Percentiles rank a stretch among this genome's conserved stretches.
phyloP scores from a whole-genome alignment of 2,113 vertebrate genomes.

The Brachirus orientalis region DNA sequence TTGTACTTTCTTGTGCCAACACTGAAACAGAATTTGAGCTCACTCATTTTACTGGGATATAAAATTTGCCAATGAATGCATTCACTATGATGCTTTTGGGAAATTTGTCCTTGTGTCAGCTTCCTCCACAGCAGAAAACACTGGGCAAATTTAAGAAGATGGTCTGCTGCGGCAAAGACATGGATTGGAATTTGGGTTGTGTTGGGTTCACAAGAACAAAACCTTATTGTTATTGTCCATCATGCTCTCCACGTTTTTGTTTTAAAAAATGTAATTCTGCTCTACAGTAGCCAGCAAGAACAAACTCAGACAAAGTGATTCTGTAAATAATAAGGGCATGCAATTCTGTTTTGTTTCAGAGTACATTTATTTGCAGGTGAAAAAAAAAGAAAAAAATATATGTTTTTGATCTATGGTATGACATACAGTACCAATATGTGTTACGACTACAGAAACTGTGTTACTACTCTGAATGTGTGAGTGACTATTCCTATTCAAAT shows the following conservation, averaged over 20 bases:
- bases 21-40: not conserved
- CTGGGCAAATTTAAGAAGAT: conserved; percentile 6
- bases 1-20: conserved; percentile 31
- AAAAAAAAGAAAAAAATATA: conserved; percentile 45
- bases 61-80: conserved; percentile 40
- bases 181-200: not conserved
- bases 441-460: conserved; percentile 74
- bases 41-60: not conserved
- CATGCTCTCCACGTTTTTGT: conserved; percentile 20
- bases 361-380: conserved; percentile 61
- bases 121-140: conserved; percentile 30
- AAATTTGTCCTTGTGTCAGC: conserved; percentile 44
- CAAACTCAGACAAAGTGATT: conserved; percentile 65
- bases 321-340: conserved; percentile 82
- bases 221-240: conserved; percentile 14
- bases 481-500: conserved; percentile 72
- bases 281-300: conserved; percentile 71
- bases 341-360: conserved; percentile 69
- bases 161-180: conserved; percentile 7
- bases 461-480: conserved; percentile 76
- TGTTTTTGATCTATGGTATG: conserved; percentile 67
- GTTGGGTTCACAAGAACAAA: conserved; percentile 12
- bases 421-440: conserved; percentile 73
- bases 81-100: conserved; percentile 52
- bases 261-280: conserved; percentile 50